These are phyloP conservation scores for Platysteira castanea DNA, from an alignment of 2,113 vertebrate species.

Conservation along the genomic window DNA sequence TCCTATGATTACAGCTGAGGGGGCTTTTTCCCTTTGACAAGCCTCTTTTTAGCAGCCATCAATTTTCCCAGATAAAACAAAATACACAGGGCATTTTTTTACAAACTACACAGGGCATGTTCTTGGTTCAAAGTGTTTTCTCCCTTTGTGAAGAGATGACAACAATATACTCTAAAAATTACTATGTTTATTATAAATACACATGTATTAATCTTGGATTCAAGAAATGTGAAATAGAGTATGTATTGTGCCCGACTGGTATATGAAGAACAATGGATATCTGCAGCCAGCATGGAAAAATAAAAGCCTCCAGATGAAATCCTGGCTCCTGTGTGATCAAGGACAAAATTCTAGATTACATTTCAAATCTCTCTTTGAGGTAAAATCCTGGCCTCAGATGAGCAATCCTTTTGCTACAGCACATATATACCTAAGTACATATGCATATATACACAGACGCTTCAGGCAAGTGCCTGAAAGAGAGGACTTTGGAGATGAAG, in stretches of 20 bases:
- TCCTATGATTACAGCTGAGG: background rate
- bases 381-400: background rate
- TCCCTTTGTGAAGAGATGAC: background rate
- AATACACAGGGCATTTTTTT: background rate
- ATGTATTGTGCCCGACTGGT: background rate
- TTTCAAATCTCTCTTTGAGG: background rate
- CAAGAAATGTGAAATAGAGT: background rate
- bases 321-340: background rate
- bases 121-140: background rate
- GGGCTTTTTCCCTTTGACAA: background rate
- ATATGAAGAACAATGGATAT: background rate
- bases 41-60: background rate
- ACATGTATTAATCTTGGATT: background rate
- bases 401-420: background rate
- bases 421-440: background rate
- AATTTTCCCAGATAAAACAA: background rate
- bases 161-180: background rate
- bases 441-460: background rate
- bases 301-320: background rate
- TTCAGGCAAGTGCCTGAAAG: background rate
- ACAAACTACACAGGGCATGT: background rate
- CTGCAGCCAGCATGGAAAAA: background rate
- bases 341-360: background rate
- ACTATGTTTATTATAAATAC: background rate
- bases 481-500: background rate